phyloP scores from a whole-genome alignment of 35 echinoderm and acorn worm genomes.

The Apostichopus japonicus region DNA sequence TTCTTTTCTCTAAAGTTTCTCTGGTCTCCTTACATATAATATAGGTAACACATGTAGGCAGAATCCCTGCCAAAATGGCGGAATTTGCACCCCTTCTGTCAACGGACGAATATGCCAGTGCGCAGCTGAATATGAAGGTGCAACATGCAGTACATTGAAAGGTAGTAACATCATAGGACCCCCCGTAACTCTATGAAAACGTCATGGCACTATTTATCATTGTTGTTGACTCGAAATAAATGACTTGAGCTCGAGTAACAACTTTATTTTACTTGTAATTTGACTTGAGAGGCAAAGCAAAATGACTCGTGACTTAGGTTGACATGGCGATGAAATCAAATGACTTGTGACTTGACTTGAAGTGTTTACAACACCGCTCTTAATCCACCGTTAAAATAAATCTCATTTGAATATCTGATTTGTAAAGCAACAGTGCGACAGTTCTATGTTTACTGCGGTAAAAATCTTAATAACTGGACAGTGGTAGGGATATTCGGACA shows the following conservation, averaged over 20 bases:
- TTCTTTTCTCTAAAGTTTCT: no score
- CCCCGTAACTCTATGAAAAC: not conserved
- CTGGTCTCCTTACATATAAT: not conserved
- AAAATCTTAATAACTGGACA: no score
- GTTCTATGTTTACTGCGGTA: no score
- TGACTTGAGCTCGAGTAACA: not conserved
- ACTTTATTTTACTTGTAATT: not conserved
- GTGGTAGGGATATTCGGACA: no score
- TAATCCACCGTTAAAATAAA: no score
- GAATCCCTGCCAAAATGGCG: slow-evolving; percentile 17
- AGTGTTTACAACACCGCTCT: no score
- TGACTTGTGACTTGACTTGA: no score
- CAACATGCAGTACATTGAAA: not conserved
- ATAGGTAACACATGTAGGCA: not conserved
- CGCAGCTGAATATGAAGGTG: not conserved
- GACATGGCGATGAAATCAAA: no score
- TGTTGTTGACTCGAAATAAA: not conserved
- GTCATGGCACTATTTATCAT: not conserved
- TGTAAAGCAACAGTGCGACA: no score
- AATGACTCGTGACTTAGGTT: no score
- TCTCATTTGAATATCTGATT: no score
- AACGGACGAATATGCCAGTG: slow-evolving; percentile 1
- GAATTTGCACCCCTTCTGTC: not conserved
- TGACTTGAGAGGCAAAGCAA: no score
- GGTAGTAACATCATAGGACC: not conserved